Evolutionary conservation across 2,113 vertebrate species (phyloP), one percentile per base, ranked within the genome.

Genomic region (Peromyscus leucopus): DNA sequence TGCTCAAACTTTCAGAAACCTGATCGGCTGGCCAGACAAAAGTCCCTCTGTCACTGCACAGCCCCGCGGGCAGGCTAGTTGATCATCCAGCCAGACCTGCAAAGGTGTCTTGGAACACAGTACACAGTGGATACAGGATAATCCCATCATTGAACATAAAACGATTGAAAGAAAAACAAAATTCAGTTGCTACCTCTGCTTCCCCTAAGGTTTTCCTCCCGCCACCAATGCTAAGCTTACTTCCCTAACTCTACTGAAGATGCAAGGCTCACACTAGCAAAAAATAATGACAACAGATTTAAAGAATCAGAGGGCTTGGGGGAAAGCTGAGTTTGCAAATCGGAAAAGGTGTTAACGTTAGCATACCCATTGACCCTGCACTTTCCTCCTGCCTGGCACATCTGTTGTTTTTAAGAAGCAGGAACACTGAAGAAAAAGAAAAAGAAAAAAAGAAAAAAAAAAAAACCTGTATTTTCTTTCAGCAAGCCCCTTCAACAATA

Each of bases 401-500:
- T 95, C 87, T 96, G 96, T 78, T 93, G 95, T 55, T 95, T 91
- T 63, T 67, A 89, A 91, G 87, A 96, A 98, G 84, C 19, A 85
- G 26, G 94, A 26, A 59, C 96, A 98, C 98, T 96, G 83, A 96
- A 76, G 57, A 59, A 48, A 7, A 48, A 48, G 46, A 48, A 48
- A 7, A 48, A 48, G 4, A 48, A 48, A 63, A 63, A 24, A 63
- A 1, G 7, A 84, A 39, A 21, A 61, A 61, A 15, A 69, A 36
- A 33, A 7, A 71, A 15, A 71, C 1, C 55, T 7, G 21, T 57
- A 95, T 65, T 96, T 96, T 96, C 72, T 61, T 72, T 79, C 85
- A 95, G 90, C 89, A 97, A 90, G 36, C 71, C 89, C 57, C 85
- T 97, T 96, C 94, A 96, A 96, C 96, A 97, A 94, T 95, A 91